Evolutionary conservation across 2,797 vertebrate species (phyloP).

Genomic region (Rhynchotus rufescens): DNA sequence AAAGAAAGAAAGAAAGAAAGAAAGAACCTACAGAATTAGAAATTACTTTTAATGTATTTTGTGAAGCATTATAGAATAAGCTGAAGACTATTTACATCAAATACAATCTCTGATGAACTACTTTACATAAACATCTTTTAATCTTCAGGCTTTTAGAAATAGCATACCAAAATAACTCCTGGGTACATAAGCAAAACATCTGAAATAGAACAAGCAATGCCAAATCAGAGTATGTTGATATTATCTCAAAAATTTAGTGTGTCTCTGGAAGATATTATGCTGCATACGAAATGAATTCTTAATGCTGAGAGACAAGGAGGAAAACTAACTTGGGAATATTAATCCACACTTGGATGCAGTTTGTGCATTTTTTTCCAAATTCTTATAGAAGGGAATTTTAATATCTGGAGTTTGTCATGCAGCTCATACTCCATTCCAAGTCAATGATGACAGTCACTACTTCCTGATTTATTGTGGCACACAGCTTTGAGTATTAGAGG

Average conservation of each 20-base stretch:
- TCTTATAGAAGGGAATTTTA: neutral
- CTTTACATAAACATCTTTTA: neutral
- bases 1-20: neutral
- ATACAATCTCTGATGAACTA: neutral
- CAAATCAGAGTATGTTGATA: neutral
- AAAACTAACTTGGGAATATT: slow-evolving; percentile 10
- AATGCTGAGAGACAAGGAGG: neutral
- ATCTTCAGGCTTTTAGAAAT: neutral
- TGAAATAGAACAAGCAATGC: neutral
- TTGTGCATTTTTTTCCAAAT: neutral
- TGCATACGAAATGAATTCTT: slow-evolving; percentile 7
- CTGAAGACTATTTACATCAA: neutral
- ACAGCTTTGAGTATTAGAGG: neutral
- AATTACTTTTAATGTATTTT: neutral
- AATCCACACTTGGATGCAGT: neutral
- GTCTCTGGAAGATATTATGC: neutral
- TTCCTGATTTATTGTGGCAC: neutral
- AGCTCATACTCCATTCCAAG: neutral
- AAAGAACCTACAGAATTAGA: accelerated
- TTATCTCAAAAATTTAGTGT: neutral
- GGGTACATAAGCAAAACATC: neutral
- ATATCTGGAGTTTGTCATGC: slow-evolving; percentile 14
- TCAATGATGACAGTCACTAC: neutral
- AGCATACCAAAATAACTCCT: neutral
- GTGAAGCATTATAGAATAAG: neutral